phyloP scores from a whole-genome alignment of 1,140 invertebrate genomes.

The Cotesia typhae region DNA sequence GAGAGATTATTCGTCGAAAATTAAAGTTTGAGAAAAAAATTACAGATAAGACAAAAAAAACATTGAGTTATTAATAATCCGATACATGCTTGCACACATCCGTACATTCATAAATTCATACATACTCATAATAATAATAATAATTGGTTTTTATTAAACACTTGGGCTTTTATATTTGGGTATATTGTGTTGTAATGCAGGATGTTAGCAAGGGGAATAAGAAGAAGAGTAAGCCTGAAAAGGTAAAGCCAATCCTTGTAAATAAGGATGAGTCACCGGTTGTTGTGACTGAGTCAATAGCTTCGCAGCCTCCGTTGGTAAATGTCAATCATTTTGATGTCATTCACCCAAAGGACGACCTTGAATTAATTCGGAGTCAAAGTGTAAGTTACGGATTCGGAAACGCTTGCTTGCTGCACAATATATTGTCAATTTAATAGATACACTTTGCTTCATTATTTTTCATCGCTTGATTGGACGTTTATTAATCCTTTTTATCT shows the following conservation, averaged over 20 bases:
- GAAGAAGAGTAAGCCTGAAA: slow-evolving; percentile 67
- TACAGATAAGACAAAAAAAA: not conserved
- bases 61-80: not conserved
- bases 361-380: slow-evolving; percentile 70
- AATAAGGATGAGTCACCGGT: slow-evolving; percentile 72
- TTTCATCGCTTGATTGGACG: not conserved
- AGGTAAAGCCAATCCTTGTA: slow-evolving; percentile 71
- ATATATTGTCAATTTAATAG: not conserved
- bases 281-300: slow-evolving; percentile 52
- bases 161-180: slow-evolving; percentile 32
- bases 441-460: not conserved
- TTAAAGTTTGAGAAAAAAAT: slow-evolving; percentile 21
- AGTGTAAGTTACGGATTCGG: slow-evolving; percentile 53
- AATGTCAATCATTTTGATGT: slow-evolving; percentile 79
- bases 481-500: not conserved
- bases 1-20: slow-evolving; percentile 22
- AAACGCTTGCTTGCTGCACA: not conserved
- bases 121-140: no score
- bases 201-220: slow-evolving; percentile 59
- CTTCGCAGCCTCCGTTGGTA: slow-evolving; percentile 47
- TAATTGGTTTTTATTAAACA: slow-evolving; percentile 6
- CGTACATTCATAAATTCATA: no score
- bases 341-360: slow-evolving; percentile 82
- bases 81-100: no score
- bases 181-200: slow-evolving; percentile 44